These are phyloP conservation scores for Rhinoraja longicauda DNA, from an alignment of 2,797 vertebrate species.

Conservation along the genomic window DNA sequence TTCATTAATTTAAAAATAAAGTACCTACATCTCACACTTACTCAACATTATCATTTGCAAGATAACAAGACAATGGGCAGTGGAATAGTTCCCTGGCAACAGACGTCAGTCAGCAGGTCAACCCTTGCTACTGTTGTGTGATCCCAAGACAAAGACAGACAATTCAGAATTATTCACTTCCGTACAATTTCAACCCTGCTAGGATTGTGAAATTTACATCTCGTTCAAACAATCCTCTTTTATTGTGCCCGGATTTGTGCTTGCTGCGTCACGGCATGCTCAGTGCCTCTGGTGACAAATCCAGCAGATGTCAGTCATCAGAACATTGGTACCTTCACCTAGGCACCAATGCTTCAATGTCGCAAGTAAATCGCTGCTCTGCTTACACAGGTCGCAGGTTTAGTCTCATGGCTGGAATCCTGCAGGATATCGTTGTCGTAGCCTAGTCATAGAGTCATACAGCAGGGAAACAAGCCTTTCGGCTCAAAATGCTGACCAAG, in stretches of 20 bases:
- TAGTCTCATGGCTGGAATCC: neutral
- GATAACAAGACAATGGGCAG: neutral
- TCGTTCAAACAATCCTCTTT: neutral
- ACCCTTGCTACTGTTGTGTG: neutral
- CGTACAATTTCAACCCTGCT: neutral
- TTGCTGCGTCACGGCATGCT: too few species aligned
- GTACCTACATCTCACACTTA: neutral
- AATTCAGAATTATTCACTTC: neutral
- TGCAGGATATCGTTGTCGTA: neutral
- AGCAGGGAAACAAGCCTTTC: too few species aligned
- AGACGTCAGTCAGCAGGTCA: neutral
- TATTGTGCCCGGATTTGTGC: neutral
- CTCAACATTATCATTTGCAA: constrained; percentile 15
- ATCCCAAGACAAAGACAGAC: neutral
- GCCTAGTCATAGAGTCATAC: too few species aligned
- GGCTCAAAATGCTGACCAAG: too few species aligned
- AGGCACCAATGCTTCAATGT: neutral
- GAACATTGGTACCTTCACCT: neutral
- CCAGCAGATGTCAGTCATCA: too few species aligned
- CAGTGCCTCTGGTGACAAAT: neutral
- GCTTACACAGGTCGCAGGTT: neutral
- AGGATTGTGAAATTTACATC: neutral
- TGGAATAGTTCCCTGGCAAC: neutral
- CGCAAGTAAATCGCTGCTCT: neutral
- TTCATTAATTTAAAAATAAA: constrained; percentile 38